phyloP scores from a whole-genome alignment of 2,888 invertebrate species.

The Lordiphosa fenestrarum region DNA sequence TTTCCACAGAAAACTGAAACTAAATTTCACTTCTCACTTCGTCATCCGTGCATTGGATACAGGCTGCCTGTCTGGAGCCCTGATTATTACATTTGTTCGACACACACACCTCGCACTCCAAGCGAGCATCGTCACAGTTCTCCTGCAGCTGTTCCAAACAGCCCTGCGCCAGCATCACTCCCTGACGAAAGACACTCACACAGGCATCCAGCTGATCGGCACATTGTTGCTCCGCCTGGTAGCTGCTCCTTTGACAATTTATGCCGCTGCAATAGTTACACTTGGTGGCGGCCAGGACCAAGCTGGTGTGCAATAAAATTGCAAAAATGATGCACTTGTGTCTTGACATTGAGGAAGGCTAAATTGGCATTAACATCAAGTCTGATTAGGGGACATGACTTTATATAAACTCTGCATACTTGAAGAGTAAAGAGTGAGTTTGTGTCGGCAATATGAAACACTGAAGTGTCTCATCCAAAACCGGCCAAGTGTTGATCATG shows the following conservation, averaged over 20 bases:
- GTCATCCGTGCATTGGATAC: conserved; percentile 61
- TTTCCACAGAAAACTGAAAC: too few species aligned
- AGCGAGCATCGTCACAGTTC: background rate
- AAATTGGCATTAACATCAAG: conserved; percentile 31
- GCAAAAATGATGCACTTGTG: conserved; percentile 14
- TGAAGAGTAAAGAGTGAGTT: conserved; percentile 8
- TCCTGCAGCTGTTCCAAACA: conserved; percentile 45
- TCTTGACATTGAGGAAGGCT: conserved; percentile 43
- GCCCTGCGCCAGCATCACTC: conserved; percentile 58
- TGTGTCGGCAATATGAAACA: background rate
- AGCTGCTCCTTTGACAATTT: conserved; percentile 58
- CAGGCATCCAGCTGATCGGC: conserved; percentile 62
- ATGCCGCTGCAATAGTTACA: conserved; percentile 65
- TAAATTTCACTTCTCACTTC: conserved; percentile 36
- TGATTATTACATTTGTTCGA: conserved; percentile 57
- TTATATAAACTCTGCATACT: conserved; percentile 52
- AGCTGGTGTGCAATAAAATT: conserved; percentile 25
- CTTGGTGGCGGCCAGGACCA: conserved; percentile 39
- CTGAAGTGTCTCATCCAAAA: conserved; percentile 29
- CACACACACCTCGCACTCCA: conserved; percentile 46
- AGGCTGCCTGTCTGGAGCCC: conserved; percentile 38
- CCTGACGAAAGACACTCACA: conserved; percentile 60
- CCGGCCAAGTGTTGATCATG: conserved; percentile 18
- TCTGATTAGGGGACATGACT: conserved; percentile 18
- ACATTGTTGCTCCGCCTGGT: conserved; percentile 49